Percentiles rank a stretch among this genome's conserved stretches.
Evolutionary conservation across 2,797 vertebrate genomes (phyloP).

Genomic region (Agapornis canus): DNA sequence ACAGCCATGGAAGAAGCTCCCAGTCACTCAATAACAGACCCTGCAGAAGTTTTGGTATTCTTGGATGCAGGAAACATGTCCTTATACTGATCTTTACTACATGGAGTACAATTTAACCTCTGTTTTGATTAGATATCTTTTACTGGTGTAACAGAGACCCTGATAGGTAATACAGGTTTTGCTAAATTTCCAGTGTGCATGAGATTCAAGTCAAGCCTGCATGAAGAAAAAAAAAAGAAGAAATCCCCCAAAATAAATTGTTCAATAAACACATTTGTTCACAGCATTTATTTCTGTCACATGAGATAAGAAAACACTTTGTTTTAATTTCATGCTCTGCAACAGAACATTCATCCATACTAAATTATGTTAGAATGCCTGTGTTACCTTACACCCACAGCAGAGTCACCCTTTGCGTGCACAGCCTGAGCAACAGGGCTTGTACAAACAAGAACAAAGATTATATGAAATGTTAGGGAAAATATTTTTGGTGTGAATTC

Average conservation of each 20-base stretch:
- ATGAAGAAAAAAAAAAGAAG: background rate
- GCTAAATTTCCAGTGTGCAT: background rate
- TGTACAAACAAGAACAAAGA: background rate
- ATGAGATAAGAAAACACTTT: constrained; percentile 2
- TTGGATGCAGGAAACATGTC: background rate
- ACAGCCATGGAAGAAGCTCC: background rate
- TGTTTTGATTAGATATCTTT: background rate
- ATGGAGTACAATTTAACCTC: background rate
- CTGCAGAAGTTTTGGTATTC: background rate
- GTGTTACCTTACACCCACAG: background rate
- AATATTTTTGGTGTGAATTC: background rate
- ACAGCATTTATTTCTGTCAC: background rate
- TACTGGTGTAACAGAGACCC: background rate
- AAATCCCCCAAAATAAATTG: background rate
- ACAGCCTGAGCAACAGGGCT: background rate
- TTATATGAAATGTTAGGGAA: background rate
- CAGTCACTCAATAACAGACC: background rate
- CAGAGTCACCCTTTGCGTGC: background rate
- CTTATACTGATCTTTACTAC: background rate
- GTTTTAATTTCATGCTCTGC: constrained; percentile 22
- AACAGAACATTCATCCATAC: background rate
- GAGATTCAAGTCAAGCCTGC: background rate
- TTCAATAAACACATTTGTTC: background rate
- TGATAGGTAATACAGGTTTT: background rate
- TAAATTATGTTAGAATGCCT: background rate